phyloP scores from a whole-genome alignment of 1,140 invertebrate genomes.

The Oreohelix idahoensis region DNA sequence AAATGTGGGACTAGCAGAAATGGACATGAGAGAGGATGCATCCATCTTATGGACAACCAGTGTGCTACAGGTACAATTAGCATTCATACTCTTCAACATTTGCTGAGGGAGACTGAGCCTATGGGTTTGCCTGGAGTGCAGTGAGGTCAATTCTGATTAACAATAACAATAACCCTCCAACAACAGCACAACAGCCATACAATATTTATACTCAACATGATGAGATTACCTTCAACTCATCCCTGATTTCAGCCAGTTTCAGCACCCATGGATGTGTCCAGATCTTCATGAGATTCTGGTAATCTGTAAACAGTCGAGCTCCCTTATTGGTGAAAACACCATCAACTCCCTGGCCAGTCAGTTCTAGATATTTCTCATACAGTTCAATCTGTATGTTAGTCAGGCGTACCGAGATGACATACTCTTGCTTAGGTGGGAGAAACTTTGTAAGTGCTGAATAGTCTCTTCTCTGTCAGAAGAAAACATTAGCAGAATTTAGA shows the following conservation, averaged over 20 bases:
- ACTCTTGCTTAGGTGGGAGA: slow-evolving; percentile 95
- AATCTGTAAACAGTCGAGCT: slow-evolving; percentile 85
- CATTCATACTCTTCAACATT: too few relatives aligned
- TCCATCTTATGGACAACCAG: too few relatives aligned
- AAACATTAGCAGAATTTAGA: too few relatives aligned
- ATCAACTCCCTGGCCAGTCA: slow-evolving; percentile 48
- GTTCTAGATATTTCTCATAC: slow-evolving; percentile 78
- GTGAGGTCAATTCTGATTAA: too few relatives aligned
- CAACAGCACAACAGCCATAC: too few relatives aligned
- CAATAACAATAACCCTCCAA: too few relatives aligned
- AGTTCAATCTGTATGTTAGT: slow-evolving; percentile 87
- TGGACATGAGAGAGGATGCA: too few relatives aligned
- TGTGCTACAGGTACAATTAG: too few relatives aligned
- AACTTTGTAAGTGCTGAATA: slow-evolving; percentile 92
- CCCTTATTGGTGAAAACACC: slow-evolving; percentile 55
- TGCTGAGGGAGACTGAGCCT: too few relatives aligned
- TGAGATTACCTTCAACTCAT: slow-evolving; percentile 68
- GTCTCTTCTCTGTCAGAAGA: slow-evolving; percentile 80
- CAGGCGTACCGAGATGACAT: slow-evolving; percentile 90
- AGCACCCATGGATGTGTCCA: slow-evolving; percentile 95
- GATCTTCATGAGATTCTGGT: slow-evolving; percentile 87
- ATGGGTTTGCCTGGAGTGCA: too few relatives aligned
- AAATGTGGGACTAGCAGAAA: too few relatives aligned
- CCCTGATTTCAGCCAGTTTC: slow-evolving; percentile 76
- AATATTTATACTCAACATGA: too few relatives aligned